Evolutionary conservation across 2,888 invertebrate species (phyloP), one percentile per base, ranked within the genome.

Genomic region (Neoaliturus tenellus): DNA sequence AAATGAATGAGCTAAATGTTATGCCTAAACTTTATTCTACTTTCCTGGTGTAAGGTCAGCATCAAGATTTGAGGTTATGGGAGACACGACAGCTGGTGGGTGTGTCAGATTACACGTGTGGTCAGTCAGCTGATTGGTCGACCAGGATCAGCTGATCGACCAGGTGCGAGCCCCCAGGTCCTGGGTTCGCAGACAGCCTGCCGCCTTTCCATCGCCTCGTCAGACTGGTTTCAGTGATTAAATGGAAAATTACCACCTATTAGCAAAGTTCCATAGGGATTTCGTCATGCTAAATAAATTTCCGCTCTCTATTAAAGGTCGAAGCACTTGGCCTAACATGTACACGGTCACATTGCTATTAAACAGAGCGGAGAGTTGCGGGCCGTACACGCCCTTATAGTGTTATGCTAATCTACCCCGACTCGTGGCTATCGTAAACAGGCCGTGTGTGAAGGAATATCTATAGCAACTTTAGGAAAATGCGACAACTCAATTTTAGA

Each of bases 211-310:
- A 14, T 12, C 31, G 55, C 17, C 62, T 31, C 31, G 62, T 31
- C 62, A 31, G 62, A 62, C 62, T 62, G 62, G 62, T 62, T 62
- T 17, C 28, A 4, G 5, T 28, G 62, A 62, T 62, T 62, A 62
- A 62, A 62, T 62, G 62, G 62, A 62, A 62, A 62, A 62, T 62
- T 28, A 62, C 62, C 62, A 62, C 62, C 62, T 62, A 62, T 62
- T 62, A 62, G 28, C 62, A 31, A 62, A 28, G 62, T 62, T 62
- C 62, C 62, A 28, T 62, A 14, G 17, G 17, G 4, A 62, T 62
- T 62, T 62, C 62, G 62, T 62, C 62, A 62, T 62, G 62, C 62
- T 8, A 62, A 62, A 62, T 62, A 62, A 62, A 62, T 62, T 62
- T 62, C 31, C 31, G 12, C 62, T 8, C 62, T 62, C 62, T 14